A percentile compares a stretch with the other conserved stretches of the same genome.
Conservation (phyloP, 2,888 invertebrate species). For the Agrochola lota region DNA sequence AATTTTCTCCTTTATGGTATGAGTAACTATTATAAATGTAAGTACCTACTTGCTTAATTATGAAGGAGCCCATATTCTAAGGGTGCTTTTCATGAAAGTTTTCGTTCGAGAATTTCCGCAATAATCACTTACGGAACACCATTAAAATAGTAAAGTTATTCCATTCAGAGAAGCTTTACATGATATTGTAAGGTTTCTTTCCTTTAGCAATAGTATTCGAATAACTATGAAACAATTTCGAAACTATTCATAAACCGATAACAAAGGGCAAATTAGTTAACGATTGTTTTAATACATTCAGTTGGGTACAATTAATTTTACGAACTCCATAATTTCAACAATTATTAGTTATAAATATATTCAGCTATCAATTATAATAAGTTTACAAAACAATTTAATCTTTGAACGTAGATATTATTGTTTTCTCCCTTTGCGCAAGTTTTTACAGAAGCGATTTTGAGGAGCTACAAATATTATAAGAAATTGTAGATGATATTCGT, state of each 20-base stretch:
- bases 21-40: background rate
- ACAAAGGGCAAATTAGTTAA: constrained; percentile 19
- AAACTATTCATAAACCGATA: constrained; percentile 25
- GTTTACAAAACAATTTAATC: constrained; percentile 19
- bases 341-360: constrained; percentile 27
- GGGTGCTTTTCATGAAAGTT: background rate
- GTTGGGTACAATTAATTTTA: constrained; percentile 21
- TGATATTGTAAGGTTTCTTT: background rate
- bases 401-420: background rate
- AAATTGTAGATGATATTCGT: background rate
- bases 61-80: background rate
- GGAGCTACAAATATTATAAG: too few relatives aligned
- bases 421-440: background rate
- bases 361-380: constrained; percentile 27
- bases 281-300: constrained; percentile 36
- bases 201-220: background rate
- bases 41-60: background rate
- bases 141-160: background rate
- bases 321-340: constrained; percentile 8
- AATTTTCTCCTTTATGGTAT: background rate
- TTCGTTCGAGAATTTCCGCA: background rate
- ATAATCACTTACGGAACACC: background rate
- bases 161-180: background rate
- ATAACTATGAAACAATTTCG: background rate
- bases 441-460: background rate